Evolutionary conservation across 2,888 invertebrate species (phyloP).

Genomic region (Acanthopleura granulata): DNA sequence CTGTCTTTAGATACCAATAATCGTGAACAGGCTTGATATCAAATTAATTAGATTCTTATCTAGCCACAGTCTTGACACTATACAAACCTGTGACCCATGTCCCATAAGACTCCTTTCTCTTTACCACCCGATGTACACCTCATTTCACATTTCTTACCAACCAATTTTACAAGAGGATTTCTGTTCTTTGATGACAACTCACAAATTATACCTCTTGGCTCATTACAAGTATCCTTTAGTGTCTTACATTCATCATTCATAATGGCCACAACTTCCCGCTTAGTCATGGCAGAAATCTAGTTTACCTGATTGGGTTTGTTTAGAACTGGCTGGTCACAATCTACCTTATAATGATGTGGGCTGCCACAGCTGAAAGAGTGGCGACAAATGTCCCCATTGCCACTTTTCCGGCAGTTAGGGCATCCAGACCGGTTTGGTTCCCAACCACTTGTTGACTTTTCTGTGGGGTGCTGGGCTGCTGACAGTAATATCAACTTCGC

Average conservation of each 20-base stretch:
- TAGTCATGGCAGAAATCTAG: too few species aligned
- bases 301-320: not conserved
- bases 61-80: not conserved
- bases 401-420: not conserved
- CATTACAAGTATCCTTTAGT: not conserved
- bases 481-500: not conserved
- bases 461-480: too few species aligned
- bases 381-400: not conserved
- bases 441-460: too few species aligned
- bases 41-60: not conserved
- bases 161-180: not conserved
- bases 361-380: constrained; percentile 3
- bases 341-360: not conserved
- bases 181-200: not conserved
- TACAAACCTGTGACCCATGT: constrained; percentile 6
- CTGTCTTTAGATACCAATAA: not conserved
- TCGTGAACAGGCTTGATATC: not conserved
- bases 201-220: not conserved
- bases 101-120: not conserved
- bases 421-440: too few species aligned
- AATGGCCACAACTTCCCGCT: too few species aligned
- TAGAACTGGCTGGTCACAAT: not conserved
- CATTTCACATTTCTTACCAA: not conserved
- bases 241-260: too few species aligned
- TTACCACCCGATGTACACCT: not conserved